phyloP scores from a whole-genome alignment of 2,797 vertebrate genomes.

The Serranus cabrilla region DNA sequence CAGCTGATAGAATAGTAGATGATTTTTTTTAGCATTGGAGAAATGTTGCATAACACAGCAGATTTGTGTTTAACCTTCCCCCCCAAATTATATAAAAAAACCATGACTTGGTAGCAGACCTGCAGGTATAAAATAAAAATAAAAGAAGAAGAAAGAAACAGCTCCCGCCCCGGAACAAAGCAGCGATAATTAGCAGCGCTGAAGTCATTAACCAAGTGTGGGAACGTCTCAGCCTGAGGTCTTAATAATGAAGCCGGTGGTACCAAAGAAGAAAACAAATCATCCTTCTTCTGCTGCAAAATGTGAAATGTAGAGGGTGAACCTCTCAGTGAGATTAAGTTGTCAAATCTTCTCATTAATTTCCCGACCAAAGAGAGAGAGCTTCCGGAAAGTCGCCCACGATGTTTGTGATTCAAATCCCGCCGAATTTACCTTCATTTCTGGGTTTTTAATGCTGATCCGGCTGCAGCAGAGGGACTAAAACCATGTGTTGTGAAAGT shows the following conservation, averaged over 20 bases:
- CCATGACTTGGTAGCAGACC: slow-evolving; percentile 13
- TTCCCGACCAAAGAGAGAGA: slow-evolving; percentile 41
- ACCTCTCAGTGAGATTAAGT: slow-evolving; percentile 14
- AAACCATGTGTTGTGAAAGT: slow-evolving; percentile 15
- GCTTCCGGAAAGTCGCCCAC: neutral
- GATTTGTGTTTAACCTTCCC: slow-evolving; percentile 27
- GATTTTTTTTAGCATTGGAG: slow-evolving; percentile 13
- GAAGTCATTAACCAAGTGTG: slow-evolving; percentile 40
- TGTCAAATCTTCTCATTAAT: slow-evolving; percentile 25
- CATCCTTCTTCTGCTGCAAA: slow-evolving; percentile 26
- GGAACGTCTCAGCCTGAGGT: slow-evolving; percentile 20
- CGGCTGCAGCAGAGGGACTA: neutral
- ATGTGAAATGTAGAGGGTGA: slow-evolving; percentile 3
- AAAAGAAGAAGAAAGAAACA: neutral
- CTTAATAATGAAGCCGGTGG: slow-evolving; percentile 1
- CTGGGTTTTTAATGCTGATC: neutral
- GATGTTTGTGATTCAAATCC: slow-evolving; percentile 13
- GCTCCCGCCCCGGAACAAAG: slow-evolving; percentile 22
- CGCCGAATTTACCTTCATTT: neutral
- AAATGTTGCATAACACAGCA: slow-evolving; percentile 25
- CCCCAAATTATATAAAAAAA: slow-evolving; percentile 27
- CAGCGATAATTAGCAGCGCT: slow-evolving; percentile 35
- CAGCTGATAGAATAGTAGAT: slow-evolving; percentile 17
- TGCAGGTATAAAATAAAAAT: slow-evolving; percentile 3
- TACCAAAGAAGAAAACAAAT: slow-evolving; percentile 61